Evolutionary conservation across 2,113 vertebrate genomes (phyloP), one percentile per base, ranked within the genome.

Genomic region (Heloderma charlesbogerti): DNA sequence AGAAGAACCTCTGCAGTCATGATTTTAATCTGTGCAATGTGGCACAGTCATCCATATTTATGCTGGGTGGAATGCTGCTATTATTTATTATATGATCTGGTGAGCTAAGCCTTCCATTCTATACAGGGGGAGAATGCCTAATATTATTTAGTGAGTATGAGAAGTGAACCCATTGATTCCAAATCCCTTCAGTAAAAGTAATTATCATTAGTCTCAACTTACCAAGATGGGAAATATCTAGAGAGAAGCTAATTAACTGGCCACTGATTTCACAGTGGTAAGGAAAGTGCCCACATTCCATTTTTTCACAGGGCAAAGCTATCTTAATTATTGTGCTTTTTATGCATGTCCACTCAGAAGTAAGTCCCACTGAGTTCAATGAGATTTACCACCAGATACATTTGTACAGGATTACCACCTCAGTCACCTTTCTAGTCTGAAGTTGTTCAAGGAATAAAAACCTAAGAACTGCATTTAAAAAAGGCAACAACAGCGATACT

Each of bases 11-110:
- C 79, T 81, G 51, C 79, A 85, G 48, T 85, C 84, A 85, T 69
- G 43, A 13, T 71, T 71, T 51, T 71, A 86, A 86, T 87, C 85
- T 57, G 69, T 74, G 31, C 69, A 25, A 10, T 51, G 31, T 48
- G 22, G 31, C 48, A 87, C 63, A 71, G 84, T 6, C 67, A 87
- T 87, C 69, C 69, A 87, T 87, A 74, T 87, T 87, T 74, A 74
- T 87, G 69, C 16, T 13, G 69, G 29, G 5, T 48, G 27, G 81
- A 63, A 25, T 84, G 69, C 54, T 66, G 74, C 54, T 84, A 63
- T 43, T 89, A 89, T 77, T 63, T 75, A 89, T 78, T 78, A 77
- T 78, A 27, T 63, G 54, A 57, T 77, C 40, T 31, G 29, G 54
- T 66, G 72, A 88, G 29, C 72, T 87, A 71, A 40, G 86, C 51